Conservation (phyloP, 1,140 invertebrate species). For the Drosophila navojoa region DNA sequence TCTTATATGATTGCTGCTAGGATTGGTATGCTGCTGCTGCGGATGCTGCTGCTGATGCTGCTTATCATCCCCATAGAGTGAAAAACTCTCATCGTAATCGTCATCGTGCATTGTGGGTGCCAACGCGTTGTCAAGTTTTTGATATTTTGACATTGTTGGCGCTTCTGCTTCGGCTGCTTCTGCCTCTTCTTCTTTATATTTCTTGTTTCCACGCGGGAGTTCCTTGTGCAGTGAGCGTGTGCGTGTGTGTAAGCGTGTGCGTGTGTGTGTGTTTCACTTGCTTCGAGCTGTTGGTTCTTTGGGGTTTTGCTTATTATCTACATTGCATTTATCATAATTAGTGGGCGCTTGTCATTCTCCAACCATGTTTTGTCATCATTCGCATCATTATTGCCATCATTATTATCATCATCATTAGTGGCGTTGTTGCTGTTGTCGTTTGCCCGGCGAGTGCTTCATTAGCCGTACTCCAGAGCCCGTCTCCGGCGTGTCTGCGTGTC, state of each 20-base stretch:
- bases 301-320: slow-evolving; percentile 39
- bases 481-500: slow-evolving; percentile 1
- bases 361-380: slow-evolving; percentile 6
- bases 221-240: not conserved
- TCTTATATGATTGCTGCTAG: slow-evolving; percentile 34
- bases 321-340: slow-evolving; percentile 68
- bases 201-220: not conserved
- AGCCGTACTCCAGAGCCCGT: not conserved
- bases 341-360: slow-evolving; percentile 33
- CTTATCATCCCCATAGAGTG: slow-evolving; percentile 58
- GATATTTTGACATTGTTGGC: slow-evolving; percentile 69
- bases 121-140: slow-evolving; percentile 61
- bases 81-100: slow-evolving; percentile 62
- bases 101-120: slow-evolving; percentile 51
- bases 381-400: slow-evolving; percentile 6
- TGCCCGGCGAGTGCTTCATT: not conserved
- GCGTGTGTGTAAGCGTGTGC: slow-evolving; percentile 17
- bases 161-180: slow-evolving; percentile 11
- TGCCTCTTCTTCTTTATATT: not conserved
- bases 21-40: slow-evolving; percentile 18
- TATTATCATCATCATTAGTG: slow-evolving; percentile 11
- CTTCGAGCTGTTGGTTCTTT: slow-evolving; percentile 31
- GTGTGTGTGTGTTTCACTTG: slow-evolving; percentile 22
- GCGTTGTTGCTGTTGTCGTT: not conserved
- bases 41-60: slow-evolving; percentile 11